Conservation (phyloP, 2,113 vertebrate species). For the Calypte anna region DNA sequence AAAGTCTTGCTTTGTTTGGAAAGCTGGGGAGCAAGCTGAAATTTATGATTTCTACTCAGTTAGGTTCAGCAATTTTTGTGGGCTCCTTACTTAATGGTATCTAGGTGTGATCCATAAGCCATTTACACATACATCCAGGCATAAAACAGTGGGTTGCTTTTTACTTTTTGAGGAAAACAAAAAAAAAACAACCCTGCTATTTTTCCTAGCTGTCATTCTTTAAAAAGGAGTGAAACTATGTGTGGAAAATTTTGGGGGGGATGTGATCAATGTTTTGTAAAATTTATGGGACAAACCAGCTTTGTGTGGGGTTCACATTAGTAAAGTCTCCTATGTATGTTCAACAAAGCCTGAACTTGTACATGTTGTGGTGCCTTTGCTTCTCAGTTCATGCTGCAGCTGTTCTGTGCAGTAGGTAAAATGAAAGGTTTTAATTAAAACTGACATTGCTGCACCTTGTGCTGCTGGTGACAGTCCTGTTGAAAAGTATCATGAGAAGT, state of each 20-base stretch:
- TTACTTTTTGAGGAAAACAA: conserved; percentile 6
- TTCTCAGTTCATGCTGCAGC: conserved; percentile 35
- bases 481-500: background rate
- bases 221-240: background rate
- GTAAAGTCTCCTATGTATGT: background rate
- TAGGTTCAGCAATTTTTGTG: background rate
- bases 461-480: conserved; percentile 62
- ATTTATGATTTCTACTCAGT: conserved; percentile 6
- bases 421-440: conserved; percentile 72
- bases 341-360: background rate
- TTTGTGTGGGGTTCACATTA: background rate
- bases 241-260: background rate
- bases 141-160: background rate
- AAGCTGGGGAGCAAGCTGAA: background rate
- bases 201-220: background rate
- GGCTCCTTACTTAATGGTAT: conserved; percentile 7
- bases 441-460: conserved; percentile 63
- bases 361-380: background rate
- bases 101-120: background rate
- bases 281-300: background rate
- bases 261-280: background rate
- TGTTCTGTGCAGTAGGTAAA: conserved; percentile 56
- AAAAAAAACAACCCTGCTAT: background rate
- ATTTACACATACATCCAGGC: background rate
- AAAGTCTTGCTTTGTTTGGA: background rate